These are phyloP conservation scores for Kryphioiulus occultus DNA, from an alignment of 2,888 invertebrate genomes.

Conservation along the genomic window DNA sequence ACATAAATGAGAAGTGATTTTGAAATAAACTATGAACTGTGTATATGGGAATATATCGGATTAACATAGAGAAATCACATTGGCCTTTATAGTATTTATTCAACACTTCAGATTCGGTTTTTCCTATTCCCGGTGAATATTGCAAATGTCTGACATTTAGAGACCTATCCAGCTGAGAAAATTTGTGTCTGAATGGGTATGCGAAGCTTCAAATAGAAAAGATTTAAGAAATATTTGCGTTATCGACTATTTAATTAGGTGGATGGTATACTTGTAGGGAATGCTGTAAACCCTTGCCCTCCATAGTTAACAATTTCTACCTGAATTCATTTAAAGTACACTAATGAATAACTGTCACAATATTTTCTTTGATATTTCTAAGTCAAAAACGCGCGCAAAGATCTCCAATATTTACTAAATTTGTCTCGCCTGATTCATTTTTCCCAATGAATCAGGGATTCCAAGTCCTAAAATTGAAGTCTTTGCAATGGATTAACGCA, in stretches of 20 bases:
- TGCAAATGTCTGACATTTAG: background rate
- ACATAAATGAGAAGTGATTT: too few species aligned
- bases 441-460: too few species aligned
- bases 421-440: too few species aligned
- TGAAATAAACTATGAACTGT: background rate
- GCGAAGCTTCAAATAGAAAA: background rate
- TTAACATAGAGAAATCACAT: background rate
- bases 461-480: too few species aligned
- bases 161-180: background rate
- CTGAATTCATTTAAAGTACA: background rate
- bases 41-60: background rate
- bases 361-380: too few species aligned
- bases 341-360: too few species aligned
- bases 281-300: background rate
- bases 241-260: background rate
- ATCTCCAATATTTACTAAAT: too few species aligned
- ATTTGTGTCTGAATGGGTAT: background rate
- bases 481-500: background rate
- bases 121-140: background rate
- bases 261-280: background rate
- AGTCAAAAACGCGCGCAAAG: too few species aligned
- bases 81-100: background rate
- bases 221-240: background rate
- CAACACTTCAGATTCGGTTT: background rate
- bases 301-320: background rate